A percentile compares a stretch with the other conserved stretches of the same genome.
Evolutionary conservation across 2,797 vertebrate genomes (phyloP).

Genomic region (Pteronotus mesoamericanus): DNA sequence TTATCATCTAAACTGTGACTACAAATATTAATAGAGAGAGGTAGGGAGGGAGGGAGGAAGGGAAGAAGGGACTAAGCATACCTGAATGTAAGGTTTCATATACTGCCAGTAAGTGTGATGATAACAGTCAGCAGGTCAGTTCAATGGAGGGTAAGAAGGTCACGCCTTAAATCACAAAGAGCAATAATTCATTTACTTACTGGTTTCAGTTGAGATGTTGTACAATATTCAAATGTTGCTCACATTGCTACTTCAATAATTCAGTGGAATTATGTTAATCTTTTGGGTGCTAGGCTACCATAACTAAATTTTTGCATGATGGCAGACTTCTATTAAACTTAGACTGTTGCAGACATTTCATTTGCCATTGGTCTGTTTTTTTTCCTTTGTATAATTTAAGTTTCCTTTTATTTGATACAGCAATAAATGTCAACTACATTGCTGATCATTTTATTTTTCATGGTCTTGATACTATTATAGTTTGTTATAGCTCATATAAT

Average conservation of each 20-base stretch:
- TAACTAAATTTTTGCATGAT: conserved; percentile 24
- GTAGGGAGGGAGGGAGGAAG: not conserved
- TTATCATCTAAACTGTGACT: conserved; percentile 4
- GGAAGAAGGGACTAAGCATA: not conserved
- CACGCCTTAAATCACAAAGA: not conserved
- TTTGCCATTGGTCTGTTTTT: not conserved
- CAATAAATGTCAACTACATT: not conserved
- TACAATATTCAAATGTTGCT: not conserved
- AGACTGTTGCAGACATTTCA: not conserved
- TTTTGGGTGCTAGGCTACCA: not conserved
- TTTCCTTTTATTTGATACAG: conserved; percentile 31
- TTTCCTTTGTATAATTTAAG: not conserved
- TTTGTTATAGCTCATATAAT: conserved; percentile 43
- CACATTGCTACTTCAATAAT: conserved; percentile 10
- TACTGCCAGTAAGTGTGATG: not conserved
- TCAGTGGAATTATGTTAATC: conserved; percentile 13
- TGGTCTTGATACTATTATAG: conserved; percentile 34
- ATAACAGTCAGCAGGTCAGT: not conserved
- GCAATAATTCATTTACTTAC: not conserved
- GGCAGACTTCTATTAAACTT: not conserved
- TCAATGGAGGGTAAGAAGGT: not conserved
- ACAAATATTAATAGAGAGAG: not conserved
- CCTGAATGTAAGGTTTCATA: not conserved
- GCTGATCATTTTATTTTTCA: conserved; percentile 45
- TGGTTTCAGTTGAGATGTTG: not conserved